Base-by-base conservation (phyloP, 2,888 invertebrate genomes). In the Luperina testacea region DNA sequence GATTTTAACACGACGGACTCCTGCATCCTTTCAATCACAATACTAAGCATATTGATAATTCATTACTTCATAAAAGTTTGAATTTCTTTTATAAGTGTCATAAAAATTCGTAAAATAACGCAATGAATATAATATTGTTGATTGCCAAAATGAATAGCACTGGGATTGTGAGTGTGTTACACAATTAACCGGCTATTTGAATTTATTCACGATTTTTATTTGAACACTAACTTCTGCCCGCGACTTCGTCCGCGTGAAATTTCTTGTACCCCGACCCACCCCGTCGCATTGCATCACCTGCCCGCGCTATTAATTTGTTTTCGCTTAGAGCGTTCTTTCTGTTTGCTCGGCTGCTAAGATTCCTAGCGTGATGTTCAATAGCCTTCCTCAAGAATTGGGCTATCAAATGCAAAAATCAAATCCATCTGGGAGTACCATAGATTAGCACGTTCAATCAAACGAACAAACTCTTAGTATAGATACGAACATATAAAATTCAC, bases 401-500 rank as follows among this genome's bases (percentile, higher is more conserved):
- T 24, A 24, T 24, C 1, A 57, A 57, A 57, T 53, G 53, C 53
- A 57, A 9, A 53, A 24, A 57, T n/a, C 11, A 8, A 57, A 57
- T 24, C 4, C 57, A 4, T 11, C 57, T n/a, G 57, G 11, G 11
- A n/a, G 57, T 57, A 11, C 24, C 57, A 57, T 9, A 57, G 24
- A 24, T n/a, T 8, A 53, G 53, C 3, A 24, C 57, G 9, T 57
- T 9, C 24, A 48, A 13, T 2, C 0, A 57, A 57, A 57, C 57
- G 1, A 51, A 51, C 51, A 57, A 57, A 24, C 57, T 24, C 53
- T 24, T 24, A 9, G 53, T 24, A 24, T 57, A 53, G 8, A 77
- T 75, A 57, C 61, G 48, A n/a, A 20, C 38, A 15, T 38, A 38
- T 63, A 57, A 81, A 82, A 72, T 69, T 51, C 15, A 51, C 38